These are phyloP conservation scores for Pycnomerus fuliginosus DNA, from an alignment of 2,888 invertebrate species.

Conservation along the genomic window DNA sequence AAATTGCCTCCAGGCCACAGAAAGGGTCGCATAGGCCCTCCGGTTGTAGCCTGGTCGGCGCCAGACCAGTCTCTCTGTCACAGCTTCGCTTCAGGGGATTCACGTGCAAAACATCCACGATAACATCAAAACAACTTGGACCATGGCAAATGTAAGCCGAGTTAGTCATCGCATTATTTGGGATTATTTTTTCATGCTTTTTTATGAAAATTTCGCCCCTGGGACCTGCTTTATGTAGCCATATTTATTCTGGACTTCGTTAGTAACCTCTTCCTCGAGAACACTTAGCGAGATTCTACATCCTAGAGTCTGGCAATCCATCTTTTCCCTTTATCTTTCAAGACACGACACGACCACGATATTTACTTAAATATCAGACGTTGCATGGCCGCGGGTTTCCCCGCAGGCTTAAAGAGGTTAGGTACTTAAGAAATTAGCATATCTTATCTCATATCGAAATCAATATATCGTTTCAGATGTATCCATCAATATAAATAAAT, in stretches of 20 bases:
- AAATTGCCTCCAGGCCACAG: slow-evolving; percentile 27
- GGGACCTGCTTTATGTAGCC: too few species aligned
- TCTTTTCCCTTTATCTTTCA: slow-evolving; percentile 23
- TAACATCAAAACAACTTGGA: slow-evolving; percentile 3
- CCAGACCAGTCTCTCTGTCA: slow-evolving; percentile 38
- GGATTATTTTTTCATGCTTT: too few species aligned
- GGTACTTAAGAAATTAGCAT: too few species aligned
- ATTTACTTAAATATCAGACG: slow-evolving; percentile 26
- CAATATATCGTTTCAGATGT: too few species aligned
- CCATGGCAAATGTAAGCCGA: neutral
- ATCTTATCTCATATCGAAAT: too few species aligned
- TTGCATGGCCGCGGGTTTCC: slow-evolving; percentile 10
- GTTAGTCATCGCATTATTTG: neutral
- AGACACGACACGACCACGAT: slow-evolving; percentile 32
- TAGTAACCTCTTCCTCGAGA: too few species aligned
- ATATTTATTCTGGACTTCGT: too few species aligned
- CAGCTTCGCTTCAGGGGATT: slow-evolving; percentile 13
- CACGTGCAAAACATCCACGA: slow-evolving; percentile 12
- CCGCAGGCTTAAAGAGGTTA: too few species aligned
- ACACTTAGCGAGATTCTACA: too few species aligned
- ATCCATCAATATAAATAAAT: too few species aligned
- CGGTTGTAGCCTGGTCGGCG: slow-evolving; percentile 44
- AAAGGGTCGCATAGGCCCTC: slow-evolving; percentile 43
- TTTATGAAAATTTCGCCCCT: too few species aligned
- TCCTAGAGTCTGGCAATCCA: too few species aligned